Percentiles rank a stretch among this genome's conserved stretches.
These are phyloP conservation scores for Drosophila subquinaria DNA, from an alignment of 2,888 invertebrate genomes.

Conservation along the genomic window DNA sequence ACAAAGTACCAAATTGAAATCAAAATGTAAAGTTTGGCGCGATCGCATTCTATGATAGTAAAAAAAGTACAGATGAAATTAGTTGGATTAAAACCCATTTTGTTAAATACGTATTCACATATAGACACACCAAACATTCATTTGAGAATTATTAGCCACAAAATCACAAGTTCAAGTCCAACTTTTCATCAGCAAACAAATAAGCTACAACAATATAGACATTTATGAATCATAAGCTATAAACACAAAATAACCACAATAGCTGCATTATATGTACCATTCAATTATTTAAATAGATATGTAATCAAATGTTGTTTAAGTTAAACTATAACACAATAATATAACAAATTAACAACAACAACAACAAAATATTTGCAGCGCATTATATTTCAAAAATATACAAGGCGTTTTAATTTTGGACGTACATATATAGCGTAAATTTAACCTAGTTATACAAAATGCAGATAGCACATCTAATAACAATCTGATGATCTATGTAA, in stretches of 20 bases:
- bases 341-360: conserved; percentile 13
- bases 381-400: conserved; percentile 63
- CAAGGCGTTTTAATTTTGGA: conserved; percentile 66
- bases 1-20: conserved; percentile 20
- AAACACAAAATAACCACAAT: conserved; percentile 49
- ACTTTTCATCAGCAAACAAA: conserved; percentile 22
- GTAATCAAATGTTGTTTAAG: conserved; percentile 57
- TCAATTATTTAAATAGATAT: conserved; percentile 45
- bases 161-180: conserved; percentile 28
- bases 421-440: conserved; percentile 70
- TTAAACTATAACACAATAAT: conserved; percentile 28
- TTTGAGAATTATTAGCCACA: conserved; percentile 22
- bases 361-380: conserved; percentile 32
- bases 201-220: conserved; percentile 30
- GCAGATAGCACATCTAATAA: conserved; percentile 43
- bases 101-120: conserved; percentile 24
- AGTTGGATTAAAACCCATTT: conserved; percentile 37
- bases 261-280: conserved; percentile 56
- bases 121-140: conserved; percentile 11
- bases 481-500: conserved; percentile 38
- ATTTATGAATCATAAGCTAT: conserved; percentile 36
- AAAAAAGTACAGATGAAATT: conserved; percentile 29
- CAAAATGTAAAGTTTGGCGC: conserved; percentile 34
- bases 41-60: conserved; percentile 44
- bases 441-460: conserved; percentile 59